phyloP scores from a whole-genome alignment of 2,888 invertebrate genomes.

The Xiphydria camelus region DNA sequence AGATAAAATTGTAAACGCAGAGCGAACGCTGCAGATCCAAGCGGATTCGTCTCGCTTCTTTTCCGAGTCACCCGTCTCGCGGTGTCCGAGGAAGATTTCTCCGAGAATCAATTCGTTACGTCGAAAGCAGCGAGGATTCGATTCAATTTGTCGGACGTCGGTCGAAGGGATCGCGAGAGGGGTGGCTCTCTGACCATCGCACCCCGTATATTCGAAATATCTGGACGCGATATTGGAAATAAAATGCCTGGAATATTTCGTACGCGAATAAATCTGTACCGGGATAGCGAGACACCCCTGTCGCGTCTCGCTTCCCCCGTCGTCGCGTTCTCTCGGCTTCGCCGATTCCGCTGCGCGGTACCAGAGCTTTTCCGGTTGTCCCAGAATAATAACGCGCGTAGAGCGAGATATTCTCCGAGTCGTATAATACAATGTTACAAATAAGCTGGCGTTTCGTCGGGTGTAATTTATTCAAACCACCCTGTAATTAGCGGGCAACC shows the following conservation, averaged over 20 bases:
- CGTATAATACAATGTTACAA: conserved; percentile 27
- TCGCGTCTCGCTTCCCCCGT: conserved; percentile 6
- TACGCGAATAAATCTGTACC: conserved; percentile 30
- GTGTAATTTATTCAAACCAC: conserved; percentile 48
- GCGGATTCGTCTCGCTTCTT: too few relatives aligned
- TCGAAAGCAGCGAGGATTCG: too few relatives aligned
- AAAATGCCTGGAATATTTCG: conserved; percentile 48
- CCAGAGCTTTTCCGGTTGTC: too few relatives aligned
- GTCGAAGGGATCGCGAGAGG: too few relatives aligned
- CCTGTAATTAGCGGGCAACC: conserved; percentile 47
- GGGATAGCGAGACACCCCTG: conserved; percentile 6
- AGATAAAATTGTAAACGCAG: too few relatives aligned
- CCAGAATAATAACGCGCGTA: too few relatives aligned
- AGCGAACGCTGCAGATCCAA: too few relatives aligned
- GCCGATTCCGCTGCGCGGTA: too few relatives aligned
- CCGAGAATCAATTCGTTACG: too few relatives aligned
- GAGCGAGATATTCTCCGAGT: too few relatives aligned
- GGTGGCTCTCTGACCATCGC: conserved; percentile 18
- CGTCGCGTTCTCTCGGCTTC: conserved; percentile 6
- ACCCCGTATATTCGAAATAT: conserved; percentile 37
- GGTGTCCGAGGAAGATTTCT: too few relatives aligned
- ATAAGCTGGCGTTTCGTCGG: conserved; percentile 40
- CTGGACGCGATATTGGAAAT: conserved; percentile 43
- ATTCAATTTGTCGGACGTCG: conserved; percentile 50
- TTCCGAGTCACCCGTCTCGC: too few relatives aligned